A percentile compares a stretch with the other conserved stretches of the same genome.
These are phyloP conservation scores for Unio pictorum DNA, from an alignment of 2,888 invertebrate genomes.

Conservation along the genomic window DNA sequence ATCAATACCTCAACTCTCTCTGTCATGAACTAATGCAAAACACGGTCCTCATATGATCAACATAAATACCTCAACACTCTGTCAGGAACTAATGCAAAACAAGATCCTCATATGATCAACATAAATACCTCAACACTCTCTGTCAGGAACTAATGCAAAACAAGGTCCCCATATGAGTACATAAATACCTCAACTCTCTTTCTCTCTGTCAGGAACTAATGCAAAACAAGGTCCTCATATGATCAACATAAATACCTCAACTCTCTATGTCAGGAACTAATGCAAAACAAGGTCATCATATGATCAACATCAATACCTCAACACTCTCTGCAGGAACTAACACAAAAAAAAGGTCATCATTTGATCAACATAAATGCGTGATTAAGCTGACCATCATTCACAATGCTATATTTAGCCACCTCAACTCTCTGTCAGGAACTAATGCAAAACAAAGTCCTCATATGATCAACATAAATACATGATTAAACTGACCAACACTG, in stretches of 20 bases:
- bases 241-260: conserved; percentile 79
- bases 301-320: too few relatives aligned
- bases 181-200: conserved; percentile 82
- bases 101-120: background rate
- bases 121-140: conserved; percentile 83
- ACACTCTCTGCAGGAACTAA: too few relatives aligned
- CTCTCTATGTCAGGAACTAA: conserved; percentile 77
- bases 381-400: conserved; percentile 75
- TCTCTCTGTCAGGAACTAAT: conserved; percentile 74
- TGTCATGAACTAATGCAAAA: conserved; percentile 73
- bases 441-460: conserved; percentile 3
- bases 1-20: conserved; percentile 83
- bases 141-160: conserved; percentile 73
- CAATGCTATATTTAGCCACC: conserved; percentile 95
- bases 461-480: too few relatives aligned
- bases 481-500: background rate
- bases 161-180: conserved; percentile 3
- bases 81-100: conserved; percentile 73
- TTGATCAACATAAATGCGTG: too few relatives aligned
- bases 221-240: conserved; percentile 3
- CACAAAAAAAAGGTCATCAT: too few relatives aligned
- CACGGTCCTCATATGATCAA: too few relatives aligned
- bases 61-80: too few relatives aligned
- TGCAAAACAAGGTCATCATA: too few relatives aligned
- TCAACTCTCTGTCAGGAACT: conserved; percentile 83